Evolutionary conservation across 2,113 vertebrate species (phyloP), one percentile per base, ranked within the genome.

Genomic region (Columba livia): DNA sequence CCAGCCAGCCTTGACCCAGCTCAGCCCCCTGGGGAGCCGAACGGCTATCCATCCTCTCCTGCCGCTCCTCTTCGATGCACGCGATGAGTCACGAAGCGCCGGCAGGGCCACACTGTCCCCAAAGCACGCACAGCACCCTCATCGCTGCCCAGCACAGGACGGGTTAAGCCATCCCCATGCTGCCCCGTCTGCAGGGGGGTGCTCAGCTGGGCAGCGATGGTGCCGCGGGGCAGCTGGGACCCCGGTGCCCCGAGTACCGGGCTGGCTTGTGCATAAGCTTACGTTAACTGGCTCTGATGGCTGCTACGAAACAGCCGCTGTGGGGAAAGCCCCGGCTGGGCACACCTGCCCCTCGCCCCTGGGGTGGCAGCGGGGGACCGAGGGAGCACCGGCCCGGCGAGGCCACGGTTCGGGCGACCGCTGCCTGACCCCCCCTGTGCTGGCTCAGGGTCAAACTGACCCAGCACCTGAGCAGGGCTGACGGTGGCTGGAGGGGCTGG

Each of bases 71-170:
- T 57, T 64, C 53, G 6, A 21, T 10, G 29, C 79, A 28, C 54
- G 50, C 61, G 17, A 17, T 7, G 79, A 79, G 42, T 57, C 88
- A 73, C 17, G 0, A 64, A 47, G 38, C 21, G 0, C 66, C 56
- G 2, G 10, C 31, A n/a, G 57, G 40, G 61, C 67, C 88, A 51
- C 2, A 3, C n/a, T n/a, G 5, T 32, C 79, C 66, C 50, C 28
- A 0, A 2, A 50, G 23, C 73, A 36, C 3, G 31, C 16, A 0
- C 3, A 2, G 57, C 6, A 3, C 70, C 56, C 0, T n/a, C 32
- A 19, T 5, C 61, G 0, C 34, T 8, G 7, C 34, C 47, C 5
- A 0, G 79, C 7, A 1, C 72, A 66, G 60, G 65, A 78, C 0
- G 7, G 81, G 89, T 89, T 50, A 44, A 78, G 5, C 42, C 1